Conservation (phyloP, 2,888 invertebrate species). For the Drosophila cognata region DNA sequence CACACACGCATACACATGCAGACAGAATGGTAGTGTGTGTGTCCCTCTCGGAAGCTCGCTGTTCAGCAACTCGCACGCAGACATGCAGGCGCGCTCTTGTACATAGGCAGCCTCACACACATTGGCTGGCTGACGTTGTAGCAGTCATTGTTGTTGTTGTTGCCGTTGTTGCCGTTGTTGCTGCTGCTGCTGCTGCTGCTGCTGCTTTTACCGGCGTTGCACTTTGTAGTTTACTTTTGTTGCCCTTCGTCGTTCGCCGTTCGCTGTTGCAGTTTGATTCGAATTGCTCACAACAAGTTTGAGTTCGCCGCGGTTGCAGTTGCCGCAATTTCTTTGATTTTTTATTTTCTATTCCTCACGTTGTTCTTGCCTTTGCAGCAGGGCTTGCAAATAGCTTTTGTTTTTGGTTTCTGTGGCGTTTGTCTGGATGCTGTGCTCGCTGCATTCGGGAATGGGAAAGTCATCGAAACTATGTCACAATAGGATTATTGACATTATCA, state of each 20-base stretch:
- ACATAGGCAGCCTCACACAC: slow-evolving; percentile 78
- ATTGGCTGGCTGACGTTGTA: slow-evolving; percentile 64
- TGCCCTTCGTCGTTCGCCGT: slow-evolving; percentile 17
- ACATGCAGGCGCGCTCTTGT: slow-evolving; percentile 65
- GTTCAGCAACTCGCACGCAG: slow-evolving; percentile 43
- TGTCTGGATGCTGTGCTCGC: slow-evolving; percentile 56
- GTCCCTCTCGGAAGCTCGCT: slow-evolving; percentile 46
- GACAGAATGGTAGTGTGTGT: slow-evolving; percentile 15
- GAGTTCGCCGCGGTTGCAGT: slow-evolving; percentile 53
- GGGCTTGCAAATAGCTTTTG: slow-evolving; percentile 3
- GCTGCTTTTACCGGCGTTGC: slow-evolving; percentile 51
- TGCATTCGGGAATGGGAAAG: slow-evolving; percentile 8
- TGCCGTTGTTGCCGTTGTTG: slow-evolving; percentile 24
- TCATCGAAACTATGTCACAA: slow-evolving; percentile 1
- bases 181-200: slow-evolving; percentile 32
- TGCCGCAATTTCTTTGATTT: slow-evolving; percentile 30
- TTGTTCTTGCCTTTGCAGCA: slow-evolving; percentile 3
- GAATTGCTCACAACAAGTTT: slow-evolving; percentile 51
- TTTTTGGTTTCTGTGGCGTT: slow-evolving; percentile 34
- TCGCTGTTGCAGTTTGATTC: slow-evolving; percentile 42
- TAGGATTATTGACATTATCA: not conserved
- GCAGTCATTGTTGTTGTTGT: slow-evolving; percentile 21
- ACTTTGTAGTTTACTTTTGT: slow-evolving; percentile 59
- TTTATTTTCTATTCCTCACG: not conserved
- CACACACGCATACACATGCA: slow-evolving; percentile 18